Percentiles rank a stretch among this genome's conserved stretches.
Conservation (phyloP, 2,113 vertebrate species). For the Monarcha castaneiventris region DNA sequence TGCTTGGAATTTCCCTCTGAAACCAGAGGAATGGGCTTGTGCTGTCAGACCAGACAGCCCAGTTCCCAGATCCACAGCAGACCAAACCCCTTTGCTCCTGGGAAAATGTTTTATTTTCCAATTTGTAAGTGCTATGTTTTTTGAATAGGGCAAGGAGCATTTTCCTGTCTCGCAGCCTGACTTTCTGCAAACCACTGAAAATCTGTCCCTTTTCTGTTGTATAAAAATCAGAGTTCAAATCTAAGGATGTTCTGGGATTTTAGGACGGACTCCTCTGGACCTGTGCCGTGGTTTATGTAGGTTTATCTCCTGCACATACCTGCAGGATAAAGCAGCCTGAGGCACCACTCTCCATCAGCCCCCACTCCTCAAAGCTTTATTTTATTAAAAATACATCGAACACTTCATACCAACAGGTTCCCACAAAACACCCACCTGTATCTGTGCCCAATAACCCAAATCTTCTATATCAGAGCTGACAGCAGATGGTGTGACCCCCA, state of each 20-base stretch:
- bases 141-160: neutral
- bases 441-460: neutral
- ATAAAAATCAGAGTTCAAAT: neutral
- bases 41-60: neutral
- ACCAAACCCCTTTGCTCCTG: neutral
- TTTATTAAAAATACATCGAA: neutral
- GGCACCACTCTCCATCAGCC: neutral
- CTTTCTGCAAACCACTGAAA: neutral
- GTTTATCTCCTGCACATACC: neutral
- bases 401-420: neutral
- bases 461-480: neutral
- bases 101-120: neutral
- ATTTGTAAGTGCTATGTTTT: fast-evolving
- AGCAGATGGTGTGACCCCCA: neutral
- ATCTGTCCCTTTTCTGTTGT: neutral
- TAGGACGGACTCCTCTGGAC: neutral
- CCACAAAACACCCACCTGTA: neutral
- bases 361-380: neutral
- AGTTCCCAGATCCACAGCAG: neutral
- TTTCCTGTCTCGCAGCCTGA: neutral
- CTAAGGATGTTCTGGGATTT: neutral
- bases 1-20: neutral
- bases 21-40: neutral
- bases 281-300: fast-evolving
- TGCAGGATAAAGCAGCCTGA: neutral